Evolutionary conservation across 2,113 vertebrate genomes (phyloP), one percentile per base, ranked within the genome.

Genomic region (Tichodroma muraria): DNA sequence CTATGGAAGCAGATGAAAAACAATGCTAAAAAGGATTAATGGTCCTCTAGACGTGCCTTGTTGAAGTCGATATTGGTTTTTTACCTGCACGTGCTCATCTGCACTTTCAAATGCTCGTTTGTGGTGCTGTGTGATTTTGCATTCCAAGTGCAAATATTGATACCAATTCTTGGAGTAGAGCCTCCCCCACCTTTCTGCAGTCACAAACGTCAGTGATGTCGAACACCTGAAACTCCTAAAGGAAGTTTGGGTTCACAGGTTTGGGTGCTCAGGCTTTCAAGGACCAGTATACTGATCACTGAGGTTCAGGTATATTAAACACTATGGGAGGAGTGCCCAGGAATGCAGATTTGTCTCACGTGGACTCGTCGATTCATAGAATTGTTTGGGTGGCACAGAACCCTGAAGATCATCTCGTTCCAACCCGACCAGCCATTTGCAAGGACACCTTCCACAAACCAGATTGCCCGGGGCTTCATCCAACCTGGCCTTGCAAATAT

Each of bases 171-270:
- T 21, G 0, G 0, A 50, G 37, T 8, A 16, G 1, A 1, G 50
- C 28, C 64, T 68, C 14, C 31, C 45, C 38, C 25, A 21, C 28
- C n/a, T 38, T 71, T 35, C 25, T 38, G 23, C n/a, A 25, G 35
- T 4, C 80, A 42, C 2, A 2, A 72, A 30, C n/a, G 4, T 2
- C 1, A 3, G 56, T 8, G 13, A 0, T 8, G 33, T 4, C 0
- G 0, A 61, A 45, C 11, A 38, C 6, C 3, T 10, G 5, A 49
- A 65, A 37, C 16, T 53, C 54, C 50, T 40, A 5, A 68, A 47
- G n/a, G 47, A 15, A 42, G 13, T 57, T 15, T 35, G 30, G 15
- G 31, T 21, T 76, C 27, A 8, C 16, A 19, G 76, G 8, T 56
- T 63, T 50, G 40, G 40, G 6, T 49, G 54, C 45, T 83, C n/a